phyloP scores from a whole-genome alignment of 2,888 invertebrate species.

The Pteria penguin region DNA sequence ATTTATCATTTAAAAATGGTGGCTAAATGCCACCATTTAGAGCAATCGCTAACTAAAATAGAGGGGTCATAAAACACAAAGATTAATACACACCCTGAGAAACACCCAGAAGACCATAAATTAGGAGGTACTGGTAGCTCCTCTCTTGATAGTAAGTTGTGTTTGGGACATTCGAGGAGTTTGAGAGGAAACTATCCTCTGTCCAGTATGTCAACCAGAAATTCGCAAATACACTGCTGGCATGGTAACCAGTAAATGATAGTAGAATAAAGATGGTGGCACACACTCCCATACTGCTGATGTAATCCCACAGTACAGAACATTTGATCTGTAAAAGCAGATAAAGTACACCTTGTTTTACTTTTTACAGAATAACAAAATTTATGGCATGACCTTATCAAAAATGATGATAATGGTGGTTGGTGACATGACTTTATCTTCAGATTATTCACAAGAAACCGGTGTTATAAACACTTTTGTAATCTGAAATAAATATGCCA shows the following conservation, averaged over 20 bases:
- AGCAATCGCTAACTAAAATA: neutral
- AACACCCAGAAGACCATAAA: constrained; percentile 79
- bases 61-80: too few species aligned
- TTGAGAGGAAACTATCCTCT: constrained; percentile 71
- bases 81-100: constrained; percentile 67
- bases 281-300: constrained; percentile 88
- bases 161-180: constrained; percentile 49
- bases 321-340: constrained; percentile 87
- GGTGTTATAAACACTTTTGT: too few species aligned
- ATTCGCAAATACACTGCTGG: constrained; percentile 65
- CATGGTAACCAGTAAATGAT: constrained; percentile 68
- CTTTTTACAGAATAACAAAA: too few species aligned
- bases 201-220: constrained; percentile 77
- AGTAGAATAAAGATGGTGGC: constrained; percentile 88
- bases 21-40: too few species aligned
- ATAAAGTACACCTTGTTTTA: too few species aligned
- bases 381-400: too few species aligned
- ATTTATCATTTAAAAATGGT: too few species aligned
- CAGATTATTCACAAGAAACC: too few species aligned
- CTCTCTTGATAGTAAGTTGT: constrained; percentile 56
- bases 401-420: too few species aligned
- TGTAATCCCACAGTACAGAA: constrained; percentile 92
- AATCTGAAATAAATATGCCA: too few species aligned
- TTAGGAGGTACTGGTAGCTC: constrained; percentile 76
- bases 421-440: too few species aligned